Evolutionary conservation across 1,140 invertebrate genomes (phyloP).

Genomic region (Brachionus rubens): DNA sequence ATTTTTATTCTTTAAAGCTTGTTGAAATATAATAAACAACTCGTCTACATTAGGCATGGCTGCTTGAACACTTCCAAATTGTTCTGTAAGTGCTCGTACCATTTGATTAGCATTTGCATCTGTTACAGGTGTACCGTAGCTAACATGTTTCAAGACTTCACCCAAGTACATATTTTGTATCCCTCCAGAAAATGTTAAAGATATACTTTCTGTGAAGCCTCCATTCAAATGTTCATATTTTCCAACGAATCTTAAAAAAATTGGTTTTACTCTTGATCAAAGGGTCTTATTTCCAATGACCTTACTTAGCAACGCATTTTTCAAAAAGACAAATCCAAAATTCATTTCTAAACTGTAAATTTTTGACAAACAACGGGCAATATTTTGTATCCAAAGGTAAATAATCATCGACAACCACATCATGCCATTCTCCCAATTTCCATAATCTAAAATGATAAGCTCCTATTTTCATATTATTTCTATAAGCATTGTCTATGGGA

Average conservation of each 20-base stretch:
- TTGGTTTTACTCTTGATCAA: too few relatives aligned
- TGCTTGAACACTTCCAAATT: conserved; percentile 1
- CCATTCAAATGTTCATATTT: conserved; percentile 27
- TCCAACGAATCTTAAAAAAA: conserved; percentile 28
- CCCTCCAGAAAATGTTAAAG: conserved; percentile 19
- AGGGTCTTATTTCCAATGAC: neutral
- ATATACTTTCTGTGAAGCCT: neutral
- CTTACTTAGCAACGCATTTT: conserved; percentile 39
- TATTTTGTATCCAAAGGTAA: conserved; percentile 64
- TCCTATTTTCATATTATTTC: conserved; percentile 49
- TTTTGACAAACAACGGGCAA: conserved; percentile 11
- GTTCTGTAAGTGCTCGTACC: neutral
- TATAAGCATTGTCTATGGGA: conserved; percentile 20
- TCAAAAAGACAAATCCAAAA: conserved; percentile 45
- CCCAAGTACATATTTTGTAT: neutral
- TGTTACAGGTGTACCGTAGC: neutral
- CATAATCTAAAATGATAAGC: conserved; percentile 70
- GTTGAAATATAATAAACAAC: conserved; percentile 4
- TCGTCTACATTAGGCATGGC: neutral
- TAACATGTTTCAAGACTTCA: neutral
- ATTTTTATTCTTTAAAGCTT: conserved; percentile 1
- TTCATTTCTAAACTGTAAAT: conserved; percentile 4
- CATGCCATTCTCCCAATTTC: conserved; percentile 73
- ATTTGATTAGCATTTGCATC: neutral
- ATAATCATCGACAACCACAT: conserved; percentile 72